Evolutionary conservation across 2,797 vertebrate genomes (phyloP), one percentile per base, ranked within the genome.

Genomic region (Channa striata): DNA sequence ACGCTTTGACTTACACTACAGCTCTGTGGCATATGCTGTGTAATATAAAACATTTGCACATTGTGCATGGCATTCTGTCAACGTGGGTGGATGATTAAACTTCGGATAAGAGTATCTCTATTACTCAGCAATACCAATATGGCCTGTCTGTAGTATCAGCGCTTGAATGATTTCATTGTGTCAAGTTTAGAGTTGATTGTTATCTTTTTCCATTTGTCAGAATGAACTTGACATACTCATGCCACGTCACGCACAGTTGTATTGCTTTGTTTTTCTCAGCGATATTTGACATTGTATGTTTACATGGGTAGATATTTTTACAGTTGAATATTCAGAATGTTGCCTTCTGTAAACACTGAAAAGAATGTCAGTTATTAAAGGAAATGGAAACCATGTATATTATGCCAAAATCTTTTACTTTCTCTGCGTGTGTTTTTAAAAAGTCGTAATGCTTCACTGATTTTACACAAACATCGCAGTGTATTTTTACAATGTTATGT

Each of bases 231-330:
- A 16, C 19, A 1, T 47, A 8, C 16, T 51, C 53, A 25, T 30
- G 25, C 25, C 25, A 30, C 25, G 43, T 56, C 13, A 36, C 40
- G 23, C 23, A 52, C 11, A 50, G 5, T 48, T 52, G 1, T 66
- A n/a, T 48, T 30, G 16, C 23, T 72, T 36, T 60, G 17, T 40
- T 19, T 42, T 37, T 59, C 21, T 80, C 34, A 12, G n/a, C 59
- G 14, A 51, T 40, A 39, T 60, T 77, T 50, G 11, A 11, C 6
- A 42, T 20, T 46, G 9, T 51, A 3, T 70, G 74, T 85, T 76
- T 78, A 30, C 81, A 59, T 68, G 20, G 16, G 61, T 64, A 66
- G 51, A 73, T 77, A 74, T 84, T 81, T 88, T 83, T 78, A 59
- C 6, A 64, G 13, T 67, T 69, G 20, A 74, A 58, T 59, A 33